Percentiles rank a stretch among this genome's conserved stretches.
phyloP scores from a whole-genome alignment of 2,888 invertebrate species.

The Yponomeuta sedellus region DNA sequence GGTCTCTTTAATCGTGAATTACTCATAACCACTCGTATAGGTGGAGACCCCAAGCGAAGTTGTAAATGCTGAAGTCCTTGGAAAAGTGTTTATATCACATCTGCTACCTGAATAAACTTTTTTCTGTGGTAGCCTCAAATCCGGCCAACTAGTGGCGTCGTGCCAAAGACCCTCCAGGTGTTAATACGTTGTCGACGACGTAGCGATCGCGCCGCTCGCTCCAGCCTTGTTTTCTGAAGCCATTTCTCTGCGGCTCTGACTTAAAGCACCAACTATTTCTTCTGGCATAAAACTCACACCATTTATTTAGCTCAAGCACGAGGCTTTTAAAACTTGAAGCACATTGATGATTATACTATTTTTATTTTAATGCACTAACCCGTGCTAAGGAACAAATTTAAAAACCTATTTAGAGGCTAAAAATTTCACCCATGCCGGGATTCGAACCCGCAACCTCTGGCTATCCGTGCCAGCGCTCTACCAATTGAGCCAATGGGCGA shows the following conservation, averaged over 20 bases:
- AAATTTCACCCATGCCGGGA: too few relatives aligned
- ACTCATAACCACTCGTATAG: too few relatives aligned
- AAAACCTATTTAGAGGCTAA: too few relatives aligned
- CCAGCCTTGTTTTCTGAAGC: background rate
- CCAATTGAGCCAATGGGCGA: too few relatives aligned
- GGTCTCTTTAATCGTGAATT: too few relatives aligned
- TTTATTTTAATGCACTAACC: too few relatives aligned
- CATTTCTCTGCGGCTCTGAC: background rate
- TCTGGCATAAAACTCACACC: background rate
- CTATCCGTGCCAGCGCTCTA: too few relatives aligned
- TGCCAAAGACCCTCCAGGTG: background rate
- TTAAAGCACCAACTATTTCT: background rate
- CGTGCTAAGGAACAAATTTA: too few relatives aligned
- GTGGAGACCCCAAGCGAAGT: too few relatives aligned
- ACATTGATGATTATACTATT: background rate
- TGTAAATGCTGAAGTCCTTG: too few relatives aligned
- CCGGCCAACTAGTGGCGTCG: background rate
- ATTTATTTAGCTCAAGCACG: background rate
- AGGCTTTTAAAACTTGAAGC: background rate
- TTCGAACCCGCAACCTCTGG: too few relatives aligned
- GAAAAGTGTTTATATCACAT: background rate
- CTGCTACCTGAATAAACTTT: background rate
- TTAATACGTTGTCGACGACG: background rate
- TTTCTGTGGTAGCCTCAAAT: background rate
- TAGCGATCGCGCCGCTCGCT: background rate